These are phyloP conservation scores for Caenorhabditis uteleia DNA, from an alignment of 2,888 invertebrate genomes.

Conservation along the genomic window DNA sequence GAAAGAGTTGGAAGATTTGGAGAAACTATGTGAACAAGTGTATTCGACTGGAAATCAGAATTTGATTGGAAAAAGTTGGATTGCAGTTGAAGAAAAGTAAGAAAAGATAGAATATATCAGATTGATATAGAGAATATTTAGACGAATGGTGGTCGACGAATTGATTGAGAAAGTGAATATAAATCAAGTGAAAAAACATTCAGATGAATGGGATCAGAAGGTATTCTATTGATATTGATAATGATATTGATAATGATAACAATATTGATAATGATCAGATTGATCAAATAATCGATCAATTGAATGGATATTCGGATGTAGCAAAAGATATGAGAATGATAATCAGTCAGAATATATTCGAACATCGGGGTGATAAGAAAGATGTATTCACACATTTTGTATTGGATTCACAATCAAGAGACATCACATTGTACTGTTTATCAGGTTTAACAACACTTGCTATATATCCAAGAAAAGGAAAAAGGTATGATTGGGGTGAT, in stretches of 20 bases:
- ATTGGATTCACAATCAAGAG: conserved; percentile 35
- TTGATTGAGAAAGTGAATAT: conserved; percentile 30
- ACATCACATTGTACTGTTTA: conserved; percentile 49
- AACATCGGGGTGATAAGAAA: conserved; percentile 45
- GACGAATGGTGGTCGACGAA: conserved; percentile 32
- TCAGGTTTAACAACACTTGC: conserved; percentile 50
- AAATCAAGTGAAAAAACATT: conserved; percentile 18
- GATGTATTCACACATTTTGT: conserved; percentile 51
- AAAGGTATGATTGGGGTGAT: conserved; percentile 13
- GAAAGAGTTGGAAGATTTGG: conserved; percentile 32
- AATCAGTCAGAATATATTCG: conserved; percentile 47
- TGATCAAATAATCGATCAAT: conserved; percentile 35
- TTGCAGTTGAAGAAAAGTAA: conserved; percentile 46
- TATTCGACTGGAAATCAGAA: conserved; percentile 33
- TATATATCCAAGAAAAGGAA: conserved; percentile 48
- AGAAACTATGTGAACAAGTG: conserved; percentile 43
- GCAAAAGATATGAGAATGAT: conserved; percentile 49
- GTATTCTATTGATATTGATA: not conserved
- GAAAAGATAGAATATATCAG: not conserved
- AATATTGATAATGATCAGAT: conserved; percentile 7
- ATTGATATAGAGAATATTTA: conserved; percentile 1
- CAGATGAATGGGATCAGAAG: conserved; percentile 26
- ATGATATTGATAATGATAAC: not conserved
- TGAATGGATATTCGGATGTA: conserved; percentile 38
- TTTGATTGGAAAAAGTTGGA: conserved; percentile 43